Evolutionary conservation across 2,797 vertebrate species (phyloP), one percentile per base, ranked within the genome.

Genomic region (Scolopax rusticola): DNA sequence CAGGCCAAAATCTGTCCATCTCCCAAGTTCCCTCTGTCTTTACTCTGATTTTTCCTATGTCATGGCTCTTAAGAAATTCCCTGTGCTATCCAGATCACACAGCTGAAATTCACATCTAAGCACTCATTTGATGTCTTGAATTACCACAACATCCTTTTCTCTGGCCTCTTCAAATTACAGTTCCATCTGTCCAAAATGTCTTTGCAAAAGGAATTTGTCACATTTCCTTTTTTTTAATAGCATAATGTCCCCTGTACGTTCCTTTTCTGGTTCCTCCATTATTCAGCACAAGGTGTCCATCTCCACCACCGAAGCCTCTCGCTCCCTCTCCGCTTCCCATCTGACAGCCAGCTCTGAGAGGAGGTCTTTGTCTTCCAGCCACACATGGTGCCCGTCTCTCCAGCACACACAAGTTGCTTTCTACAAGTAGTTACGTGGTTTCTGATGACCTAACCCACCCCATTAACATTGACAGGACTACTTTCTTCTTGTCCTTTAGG

Each of bases 231-330:
- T 91, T 91, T 53, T 76, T 70, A 45, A 43, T 18, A 38, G 25
- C 3, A 1, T 76, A 59, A 65, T 43, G 12, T 87, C 14, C 38
- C 27, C 28, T 76, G 2, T 5, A 0, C 2, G 0, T 73, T 88
- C 24, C 57, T 90, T 23, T 68, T 0, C 48, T 32, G 76, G 36
- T 36, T 81, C 36, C 56, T 28, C 67, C 8, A 12, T 90, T 54
- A 24, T 79, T 68, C 23, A 53, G 36, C 54, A 40, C 27, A 43
- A 87, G 61, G 6, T 81, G 27, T 11, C 17, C 20, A 0, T 68
- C 45, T 84, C 69, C 43, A 51, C 15, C 57, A 12, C 63, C 19
- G 4, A 65, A 82, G 47, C 24, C 40, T 41, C 40, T 76, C 9
- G 0, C 33, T 87, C 70, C n/a, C 16, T 60, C 50, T 82, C 40